Evolutionary conservation across 2,888 invertebrate species (phyloP).

Genomic region (Entomobrya proxima): DNA sequence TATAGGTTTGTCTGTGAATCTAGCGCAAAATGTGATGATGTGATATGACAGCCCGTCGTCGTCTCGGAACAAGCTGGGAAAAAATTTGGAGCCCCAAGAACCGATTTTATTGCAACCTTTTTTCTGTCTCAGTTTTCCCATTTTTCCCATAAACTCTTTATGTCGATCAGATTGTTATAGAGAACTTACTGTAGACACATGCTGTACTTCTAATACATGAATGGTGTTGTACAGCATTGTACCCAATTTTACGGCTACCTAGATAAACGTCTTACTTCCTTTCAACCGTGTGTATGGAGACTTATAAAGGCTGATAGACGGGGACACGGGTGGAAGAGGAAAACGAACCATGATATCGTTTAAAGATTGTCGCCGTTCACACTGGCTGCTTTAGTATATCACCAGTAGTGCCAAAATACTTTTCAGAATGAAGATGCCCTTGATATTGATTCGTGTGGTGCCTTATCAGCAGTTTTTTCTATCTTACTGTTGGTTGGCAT

Average conservation of each 20-base stretch:
- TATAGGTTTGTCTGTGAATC: neutral
- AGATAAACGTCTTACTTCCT: conserved; percentile 18
- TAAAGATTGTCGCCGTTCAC: conserved; percentile 52
- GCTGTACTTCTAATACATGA: no score
- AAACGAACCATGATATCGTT: neutral
- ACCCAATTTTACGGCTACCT: conserved; percentile 43
- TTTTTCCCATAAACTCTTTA: conserved; percentile 47
- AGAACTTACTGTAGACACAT: conserved; percentile 4
- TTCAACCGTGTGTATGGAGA: neutral
- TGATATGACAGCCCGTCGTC: conserved; percentile 46
- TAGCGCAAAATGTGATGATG: conserved; percentile 22
- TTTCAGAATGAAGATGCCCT: neutral
- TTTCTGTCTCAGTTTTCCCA: conserved; percentile 30
- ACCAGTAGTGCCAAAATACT: neutral
- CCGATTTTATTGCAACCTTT: conserved; percentile 60
- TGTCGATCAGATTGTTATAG: conserved; percentile 31
- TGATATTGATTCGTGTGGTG: conserved; percentile 26
- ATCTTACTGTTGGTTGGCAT: neutral
- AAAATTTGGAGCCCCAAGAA: neutral
- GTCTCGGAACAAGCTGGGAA: neutral
- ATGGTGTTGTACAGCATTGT: neutral
- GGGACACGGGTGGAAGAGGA: neutral
- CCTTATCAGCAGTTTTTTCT: conserved; percentile 6
- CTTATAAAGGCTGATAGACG: neutral
- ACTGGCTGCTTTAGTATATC: conserved; percentile 15